A percentile compares a stretch with the other conserved stretches of the same genome.
phyloP scores from a whole-genome alignment of 2,888 invertebrate genomes.

The Biston betularia region DNA sequence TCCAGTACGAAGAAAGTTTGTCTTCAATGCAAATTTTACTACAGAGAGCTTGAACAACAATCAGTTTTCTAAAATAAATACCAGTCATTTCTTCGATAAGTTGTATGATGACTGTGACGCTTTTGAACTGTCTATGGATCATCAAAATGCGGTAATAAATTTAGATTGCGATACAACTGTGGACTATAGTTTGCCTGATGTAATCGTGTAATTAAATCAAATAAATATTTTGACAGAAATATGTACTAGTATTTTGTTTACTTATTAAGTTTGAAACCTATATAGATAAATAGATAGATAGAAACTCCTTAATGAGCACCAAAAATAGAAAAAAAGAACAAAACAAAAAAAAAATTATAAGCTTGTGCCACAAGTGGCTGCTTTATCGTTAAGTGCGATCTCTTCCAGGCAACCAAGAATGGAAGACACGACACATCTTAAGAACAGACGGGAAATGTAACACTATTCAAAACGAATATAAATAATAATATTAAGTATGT shows the following conservation, averaged over 20 bases:
- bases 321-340: too few species aligned
- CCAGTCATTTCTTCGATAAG: conserved; percentile 85
- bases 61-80: conserved; percentile 62
- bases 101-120: conserved; percentile 82
- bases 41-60: conserved; percentile 54
- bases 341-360: too few species aligned
- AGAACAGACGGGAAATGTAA: too few species aligned
- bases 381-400: too few species aligned
- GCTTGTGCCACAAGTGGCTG: too few species aligned
- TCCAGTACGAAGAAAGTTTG: conserved; percentile 49
- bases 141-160: conserved; percentile 57
- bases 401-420: too few species aligned
- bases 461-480: too few species aligned
- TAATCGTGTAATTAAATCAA: conserved; percentile 53
- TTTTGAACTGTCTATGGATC: conserved; percentile 87
- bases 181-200: conserved; percentile 72
- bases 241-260: neutral
- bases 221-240: neutral
- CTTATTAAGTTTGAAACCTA: neutral
- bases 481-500: too few species aligned
- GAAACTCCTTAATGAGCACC: too few species aligned
- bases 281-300: too few species aligned
- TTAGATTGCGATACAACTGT: conserved; percentile 66
- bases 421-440: too few species aligned
- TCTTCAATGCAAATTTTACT: conserved; percentile 45